Conservation (phyloP, 2,888 invertebrate species). For the Thereva nobilitata region DNA sequence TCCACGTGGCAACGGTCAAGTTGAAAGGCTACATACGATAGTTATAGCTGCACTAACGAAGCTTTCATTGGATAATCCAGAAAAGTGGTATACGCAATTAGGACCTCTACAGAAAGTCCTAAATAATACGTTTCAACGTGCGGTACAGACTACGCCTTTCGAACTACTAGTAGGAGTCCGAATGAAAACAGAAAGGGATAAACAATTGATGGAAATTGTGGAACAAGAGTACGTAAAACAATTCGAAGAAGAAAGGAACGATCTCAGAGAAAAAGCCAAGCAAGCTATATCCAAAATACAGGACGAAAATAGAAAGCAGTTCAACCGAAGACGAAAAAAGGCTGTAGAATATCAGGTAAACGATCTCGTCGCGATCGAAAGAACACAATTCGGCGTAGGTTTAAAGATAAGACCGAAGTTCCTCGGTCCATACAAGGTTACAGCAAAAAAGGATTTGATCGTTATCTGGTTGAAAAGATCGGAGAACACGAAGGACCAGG, state of each 20-base stretch:
- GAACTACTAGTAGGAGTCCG: slow-evolving; percentile 8
- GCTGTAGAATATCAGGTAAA: neutral
- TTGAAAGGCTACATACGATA: slow-evolving; percentile 37
- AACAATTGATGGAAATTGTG: neutral
- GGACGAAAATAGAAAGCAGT: neutral
- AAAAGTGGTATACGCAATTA: slow-evolving; percentile 18
- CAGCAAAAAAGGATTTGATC: too few relatives aligned
- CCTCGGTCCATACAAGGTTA: neutral
- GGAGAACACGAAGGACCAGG: too few relatives aligned
- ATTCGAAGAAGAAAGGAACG: too few relatives aligned
- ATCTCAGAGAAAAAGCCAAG: neutral
- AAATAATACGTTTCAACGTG: slow-evolving; percentile 9
- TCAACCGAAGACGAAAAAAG: neutral
- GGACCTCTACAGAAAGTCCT: neutral
- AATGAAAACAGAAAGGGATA: neutral
- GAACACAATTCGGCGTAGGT: neutral
- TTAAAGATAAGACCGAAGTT: neutral
- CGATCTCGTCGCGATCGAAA: too few relatives aligned
- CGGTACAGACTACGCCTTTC: slow-evolving; percentile 6
- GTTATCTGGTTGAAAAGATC: too few relatives aligned
- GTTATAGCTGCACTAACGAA: slow-evolving; percentile 37
- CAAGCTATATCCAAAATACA: neutral
- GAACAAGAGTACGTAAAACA: too few relatives aligned
- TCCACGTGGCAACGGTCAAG: slow-evolving; percentile 41
- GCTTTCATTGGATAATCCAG: neutral